phyloP scores from a whole-genome alignment of 1,140 invertebrate species.

The Hyles euphorbiae region DNA sequence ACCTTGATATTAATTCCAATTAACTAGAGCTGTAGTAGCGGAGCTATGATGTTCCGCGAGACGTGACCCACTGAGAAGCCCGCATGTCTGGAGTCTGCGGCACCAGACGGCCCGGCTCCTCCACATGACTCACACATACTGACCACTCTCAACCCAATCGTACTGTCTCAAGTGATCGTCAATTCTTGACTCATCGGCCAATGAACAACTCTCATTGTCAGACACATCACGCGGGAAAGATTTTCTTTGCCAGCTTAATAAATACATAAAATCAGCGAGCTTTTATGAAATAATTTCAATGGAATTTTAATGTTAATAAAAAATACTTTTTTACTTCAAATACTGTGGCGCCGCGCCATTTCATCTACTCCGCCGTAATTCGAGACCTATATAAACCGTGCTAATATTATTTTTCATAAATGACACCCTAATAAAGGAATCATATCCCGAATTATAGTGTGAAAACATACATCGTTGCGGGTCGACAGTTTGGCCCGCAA shows the following conservation, averaged over 20 bases:
- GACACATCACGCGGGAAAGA: no score
- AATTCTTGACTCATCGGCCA: background rate
- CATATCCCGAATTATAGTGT: conserved; percentile 56
- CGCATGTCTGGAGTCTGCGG: conserved; percentile 41
- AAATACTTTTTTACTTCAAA: no score
- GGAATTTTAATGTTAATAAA: no score
- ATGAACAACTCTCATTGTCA: no score
- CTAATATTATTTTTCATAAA: conserved; percentile 10
- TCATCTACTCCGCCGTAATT: conserved; percentile 1
- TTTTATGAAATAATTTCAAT: no score
- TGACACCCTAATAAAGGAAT: conserved; percentile 44
- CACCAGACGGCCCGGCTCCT: conserved; percentile 47
- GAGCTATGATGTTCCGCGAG: conserved; percentile 15
- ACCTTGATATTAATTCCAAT: conserved; percentile 16
- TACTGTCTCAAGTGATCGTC: conserved; percentile 28
- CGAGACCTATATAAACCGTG: conserved; percentile 1
- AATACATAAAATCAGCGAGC: no score
- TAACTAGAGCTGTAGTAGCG: conserved; percentile 9
- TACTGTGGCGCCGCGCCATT: no score
- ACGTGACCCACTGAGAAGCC: conserved; percentile 54
- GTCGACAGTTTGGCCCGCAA: conserved; percentile 45
- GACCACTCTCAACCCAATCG: conserved; percentile 44
- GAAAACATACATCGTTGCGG: conserved; percentile 63
- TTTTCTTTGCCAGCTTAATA: no score
- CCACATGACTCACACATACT: conserved; percentile 36